Percentiles rank a stretch among this genome's conserved stretches.
These are phyloP conservation scores for Protobothrops mucrosquamatus DNA, from an alignment of 2,113 vertebrate genomes.

Conservation along the genomic window DNA sequence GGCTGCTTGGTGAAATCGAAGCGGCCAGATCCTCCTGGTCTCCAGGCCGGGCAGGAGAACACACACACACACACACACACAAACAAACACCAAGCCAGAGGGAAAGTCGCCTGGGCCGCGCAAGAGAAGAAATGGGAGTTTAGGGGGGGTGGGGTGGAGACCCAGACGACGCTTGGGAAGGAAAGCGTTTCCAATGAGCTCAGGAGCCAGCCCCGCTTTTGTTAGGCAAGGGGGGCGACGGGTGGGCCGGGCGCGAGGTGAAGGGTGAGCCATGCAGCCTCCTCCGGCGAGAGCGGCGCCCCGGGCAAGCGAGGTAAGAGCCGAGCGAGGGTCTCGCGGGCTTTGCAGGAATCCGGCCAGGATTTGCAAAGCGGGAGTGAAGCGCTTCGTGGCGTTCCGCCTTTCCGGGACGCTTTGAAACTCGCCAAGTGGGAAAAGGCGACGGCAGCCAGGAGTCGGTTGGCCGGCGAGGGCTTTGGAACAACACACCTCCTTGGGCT, in stretches of 20 bases:
- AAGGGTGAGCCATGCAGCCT: constrained; percentile 16
- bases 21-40: neutral
- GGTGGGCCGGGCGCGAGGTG: constrained; percentile 37
- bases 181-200: neutral
- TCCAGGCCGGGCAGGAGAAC: neutral
- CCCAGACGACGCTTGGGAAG: neutral
- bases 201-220: neutral
- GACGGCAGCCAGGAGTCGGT: neutral
- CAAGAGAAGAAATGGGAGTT: neutral
- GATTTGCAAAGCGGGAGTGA: neutral
- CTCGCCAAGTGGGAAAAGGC: neutral
- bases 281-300: constrained; percentile 36
- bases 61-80: too few relatives aligned
- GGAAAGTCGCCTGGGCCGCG: neutral
- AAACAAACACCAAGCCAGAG: neutral
- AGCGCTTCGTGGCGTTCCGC: neutral
- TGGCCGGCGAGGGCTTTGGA: neutral
- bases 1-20: neutral
- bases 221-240: neutral
- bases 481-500: too few relatives aligned
- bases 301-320: neutral
- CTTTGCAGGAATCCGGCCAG: neutral
- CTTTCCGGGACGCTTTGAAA: neutral
- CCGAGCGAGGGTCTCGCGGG: too few relatives aligned
- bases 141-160: constrained; percentile 32